phyloP scores from a whole-genome alignment of 2,797 vertebrate genomes.

The Xiphophorus birchmanni region DNA sequence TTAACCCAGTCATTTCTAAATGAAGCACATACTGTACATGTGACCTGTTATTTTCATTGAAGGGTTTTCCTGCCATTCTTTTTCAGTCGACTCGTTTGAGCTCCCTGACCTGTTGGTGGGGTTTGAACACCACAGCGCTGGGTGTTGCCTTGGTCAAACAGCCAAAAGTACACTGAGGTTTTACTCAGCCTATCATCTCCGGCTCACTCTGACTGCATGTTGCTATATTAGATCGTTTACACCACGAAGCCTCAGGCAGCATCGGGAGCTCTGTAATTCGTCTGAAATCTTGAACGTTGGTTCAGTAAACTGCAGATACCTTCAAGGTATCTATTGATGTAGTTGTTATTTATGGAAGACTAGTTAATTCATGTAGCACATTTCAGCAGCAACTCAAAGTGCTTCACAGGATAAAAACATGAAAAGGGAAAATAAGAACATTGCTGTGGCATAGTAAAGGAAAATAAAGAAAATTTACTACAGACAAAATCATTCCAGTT shows the following conservation, averaged over 20 bases:
- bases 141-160: slow-evolving; percentile 68
- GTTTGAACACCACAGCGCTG: slow-evolving; percentile 43
- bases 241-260: slow-evolving; percentile 43
- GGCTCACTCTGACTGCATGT: slow-evolving; percentile 43
- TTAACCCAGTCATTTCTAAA: slow-evolving; percentile 7
- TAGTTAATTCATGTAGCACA: neutral
- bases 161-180: slow-evolving; percentile 63
- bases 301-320: neutral
- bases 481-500: neutral
- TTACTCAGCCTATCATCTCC: slow-evolving; percentile 71
- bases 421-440: neutral
- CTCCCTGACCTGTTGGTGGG: slow-evolving; percentile 29
- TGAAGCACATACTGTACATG: neutral
- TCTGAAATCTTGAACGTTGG: slow-evolving; percentile 53
- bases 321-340: neutral
- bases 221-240: slow-evolving; percentile 65
- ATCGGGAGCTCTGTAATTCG: slow-evolving; percentile 53
- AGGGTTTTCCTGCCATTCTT: slow-evolving; percentile 24
- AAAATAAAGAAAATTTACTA: neutral
- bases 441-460: neutral
- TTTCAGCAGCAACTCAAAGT: neutral
- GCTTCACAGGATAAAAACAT: neutral
- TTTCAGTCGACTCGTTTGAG: slow-evolving; percentile 23
- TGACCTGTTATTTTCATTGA: slow-evolving; percentile 1
- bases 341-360: neutral